Evolutionary conservation across 2,113 vertebrate species (phyloP), one percentile per base, ranked within the genome.

Genomic region (Pituophis catenifer): DNA sequence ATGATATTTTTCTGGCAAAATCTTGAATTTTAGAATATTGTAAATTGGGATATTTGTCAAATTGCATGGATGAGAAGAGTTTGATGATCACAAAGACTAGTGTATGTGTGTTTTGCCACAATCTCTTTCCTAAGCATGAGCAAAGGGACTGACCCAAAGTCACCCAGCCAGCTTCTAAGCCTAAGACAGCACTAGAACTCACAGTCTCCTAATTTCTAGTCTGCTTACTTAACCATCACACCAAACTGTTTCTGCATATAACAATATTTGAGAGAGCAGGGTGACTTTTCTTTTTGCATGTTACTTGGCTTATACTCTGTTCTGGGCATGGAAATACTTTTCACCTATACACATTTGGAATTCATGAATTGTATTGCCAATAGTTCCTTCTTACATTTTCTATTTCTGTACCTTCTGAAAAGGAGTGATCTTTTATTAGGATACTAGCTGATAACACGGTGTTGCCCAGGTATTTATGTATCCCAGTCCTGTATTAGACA

Each of bases 281-380:
- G 15, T 57, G 8, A 54, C 21, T 58, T 59, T 59, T 38, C 55
- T 24, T 13, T 89, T 44, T 15, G 23, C 33, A 5, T 44, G 5
- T 58, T 92, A 91, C 92, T 54, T 89, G 90, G 88, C 92, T 90
- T 87, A 55, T 93, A 95, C 29, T 33, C 3, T 92, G 38, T 38
- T 91, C 91, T 94, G 87, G 90, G 57, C 48, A 2, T 58, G 89
- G 93, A 95, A 94, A 50, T 65, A 58, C 38, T 38, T 90, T 97
- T 91, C 52, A 50, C n/a, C 53, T 70, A n/a, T 65, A n/a, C 53
- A 86, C 33, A 57, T 81, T 81, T 2, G 3, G 10, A 50, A 52
- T 29, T 90, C 24, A 90, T 21, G 23, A 50, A 70, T 33, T 70
- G 7, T 44, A 44, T 81, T 8, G n/a, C 52, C 65, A 33, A 1